Evolutionary conservation across 1,140 invertebrate species (phyloP), one percentile per base, ranked within the genome.

Genomic region (Zaprionus lachaisei): DNA sequence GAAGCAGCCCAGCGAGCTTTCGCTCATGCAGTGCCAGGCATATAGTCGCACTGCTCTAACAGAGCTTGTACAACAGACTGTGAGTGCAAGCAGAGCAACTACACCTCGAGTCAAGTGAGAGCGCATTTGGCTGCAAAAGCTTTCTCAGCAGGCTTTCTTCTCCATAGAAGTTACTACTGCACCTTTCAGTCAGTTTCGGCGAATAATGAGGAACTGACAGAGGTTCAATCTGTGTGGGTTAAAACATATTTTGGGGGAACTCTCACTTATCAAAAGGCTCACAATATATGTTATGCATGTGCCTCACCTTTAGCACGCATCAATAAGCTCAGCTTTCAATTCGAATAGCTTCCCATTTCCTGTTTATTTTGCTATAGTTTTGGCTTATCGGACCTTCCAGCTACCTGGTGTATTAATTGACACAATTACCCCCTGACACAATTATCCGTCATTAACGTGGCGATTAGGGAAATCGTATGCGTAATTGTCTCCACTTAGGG

Each of bases 1-100:
- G 5, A 41, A 34, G 2, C 12, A 20, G 15, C 20, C 9, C 2
- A 1, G 0, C 14, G 28, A 80, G 67, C 82, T 77, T 80, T 72
- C 12, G n/a, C 2, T 26, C 54, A 15, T 38, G 49, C 26, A 22
- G 60, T 31, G 7, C 1, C 9, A 11, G 9, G 5, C 12, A 41
- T 69, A 57, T 54, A 63, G 81, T 66, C 12, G 74, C 37, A 69
- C 70, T 56, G 31, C 56, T 84, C 70, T 26, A 51, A 72, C 64
- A 58, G 22, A 1, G 54, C 3, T 9, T n/a, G 6, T 20, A 26
- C 24, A 14, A 2, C 9, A 20, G 5, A 1, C 3, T 14, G 24
- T 44, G 47, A 6, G 72, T 68, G 41, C 28, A 58, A 81, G 60
- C 44, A 58, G 77, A 55, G 15, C 15, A 20, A 20, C 72, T 44